Evolutionary conservation across 1,140 invertebrate genomes (phyloP), one percentile per base, ranked within the genome.

Genomic region (Cydia fagiglandana): DNA sequence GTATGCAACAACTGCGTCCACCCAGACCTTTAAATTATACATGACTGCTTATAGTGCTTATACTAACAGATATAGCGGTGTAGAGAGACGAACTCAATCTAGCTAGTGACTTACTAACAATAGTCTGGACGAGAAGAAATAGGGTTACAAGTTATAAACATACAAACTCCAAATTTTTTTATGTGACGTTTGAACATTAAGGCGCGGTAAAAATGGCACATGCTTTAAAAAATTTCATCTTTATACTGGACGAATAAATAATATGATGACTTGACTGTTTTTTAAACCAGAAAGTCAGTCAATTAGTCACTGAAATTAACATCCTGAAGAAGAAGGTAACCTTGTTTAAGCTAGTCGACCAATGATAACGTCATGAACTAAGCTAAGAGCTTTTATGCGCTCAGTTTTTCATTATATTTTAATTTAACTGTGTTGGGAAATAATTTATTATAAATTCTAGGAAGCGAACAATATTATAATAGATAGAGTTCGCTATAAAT

Each of bases 51-150:
- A 70, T 41, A 70, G 15, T 70, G 66, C 66, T 38, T 70, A 70
- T 41, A 70, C 30, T 70, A 70, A 38, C 30, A 70, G 66, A 70
- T 70, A 70, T 17, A 70, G 38, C 34, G 66, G 66, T 70, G 66
- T 70, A 1, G 66, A 70, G 34, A 70, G 64, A 68, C 30, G 64
- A 68, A 68, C 66, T 38, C 28, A 70, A 24, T 70, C 66, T 70
- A 70, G 66, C 45, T 70, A 70, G 34, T n/a, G 17, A n/a, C 66
- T 70, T 70, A 70, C 66, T 70, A 45, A 70, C 66, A 70, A 70
- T 70, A 38, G 38, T 34, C n/a, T 70, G 66, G 34, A 10, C 34
- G 66, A 34, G 34, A 41, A 6, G 34, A 70, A 70, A 38, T 70
- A 38, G 34, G 66, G 13, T 68, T 28, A 34, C 24, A 15, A 34